Evolutionary conservation across 2,888 invertebrate species (phyloP).

Genomic region (Netelia virgata): DNA sequence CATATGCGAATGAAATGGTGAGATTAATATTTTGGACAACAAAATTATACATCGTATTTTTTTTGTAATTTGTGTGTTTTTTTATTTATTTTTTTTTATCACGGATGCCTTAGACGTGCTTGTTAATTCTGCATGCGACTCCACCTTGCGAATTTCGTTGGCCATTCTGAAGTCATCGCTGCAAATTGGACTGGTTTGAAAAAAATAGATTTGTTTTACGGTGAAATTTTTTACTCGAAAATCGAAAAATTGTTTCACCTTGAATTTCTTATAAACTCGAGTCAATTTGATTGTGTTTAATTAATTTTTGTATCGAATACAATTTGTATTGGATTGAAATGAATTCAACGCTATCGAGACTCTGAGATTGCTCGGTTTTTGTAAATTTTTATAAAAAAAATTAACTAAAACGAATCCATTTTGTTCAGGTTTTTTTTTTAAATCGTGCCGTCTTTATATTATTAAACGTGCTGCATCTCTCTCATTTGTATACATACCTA

Average conservation of each 20-base stretch:
- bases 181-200: slow-evolving; percentile 22
- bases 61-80: too few species aligned
- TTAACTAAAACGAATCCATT: slow-evolving; percentile 6
- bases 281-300: background rate
- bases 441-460: background rate
- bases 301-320: background rate
- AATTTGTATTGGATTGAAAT: background rate
- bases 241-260: too few species aligned
- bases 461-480: slow-evolving; percentile 42
- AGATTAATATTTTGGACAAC: slow-evolving; percentile 28
- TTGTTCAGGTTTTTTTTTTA: background rate
- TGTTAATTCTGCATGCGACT: slow-evolving; percentile 57
- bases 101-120: slow-evolving; percentile 47
- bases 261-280: background rate
- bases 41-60: slow-evolving; percentile 10
- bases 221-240: background rate
- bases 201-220: slow-evolving; percentile 1
- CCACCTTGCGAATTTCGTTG: slow-evolving; percentile 51
- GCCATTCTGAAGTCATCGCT: slow-evolving; percentile 24
- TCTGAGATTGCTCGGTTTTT: background rate
- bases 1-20: slow-evolving; percentile 53
- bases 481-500: slow-evolving; percentile 54
- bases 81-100: slow-evolving; percentile 14
- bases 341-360: background rate
- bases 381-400: background rate